phyloP scores from a whole-genome alignment of 2,797 vertebrate genomes.

The Siniperca obscura region DNA sequence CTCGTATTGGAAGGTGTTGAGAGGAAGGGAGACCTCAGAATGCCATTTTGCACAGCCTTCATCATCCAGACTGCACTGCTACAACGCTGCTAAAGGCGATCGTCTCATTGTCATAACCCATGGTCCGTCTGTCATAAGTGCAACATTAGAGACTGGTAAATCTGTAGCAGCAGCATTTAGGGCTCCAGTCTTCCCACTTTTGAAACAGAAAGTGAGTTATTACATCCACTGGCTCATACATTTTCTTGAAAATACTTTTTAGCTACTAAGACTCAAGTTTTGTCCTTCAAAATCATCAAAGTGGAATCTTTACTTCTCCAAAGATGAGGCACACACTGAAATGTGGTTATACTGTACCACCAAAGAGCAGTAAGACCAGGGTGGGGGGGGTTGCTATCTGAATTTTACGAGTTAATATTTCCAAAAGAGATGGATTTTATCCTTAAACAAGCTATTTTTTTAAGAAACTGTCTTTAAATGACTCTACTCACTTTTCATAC shows the following conservation, averaged over 20 bases:
- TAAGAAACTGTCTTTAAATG: slow-evolving; percentile 49
- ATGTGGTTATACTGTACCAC: slow-evolving; percentile 47
- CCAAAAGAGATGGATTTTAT: slow-evolving; percentile 51
- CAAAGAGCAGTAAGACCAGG: slow-evolving; percentile 48
- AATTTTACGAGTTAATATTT: slow-evolving; percentile 62
- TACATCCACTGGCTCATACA: slow-evolving; percentile 30
- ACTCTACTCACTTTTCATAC: slow-evolving; percentile 67
- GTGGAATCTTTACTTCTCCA: slow-evolving; percentile 48
- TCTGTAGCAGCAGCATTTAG: slow-evolving; percentile 53
- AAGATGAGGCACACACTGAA: slow-evolving; percentile 56
- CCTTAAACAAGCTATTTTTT: slow-evolving; percentile 73
- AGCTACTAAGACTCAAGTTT: slow-evolving; percentile 57
- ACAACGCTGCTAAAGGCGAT: slow-evolving; percentile 66
- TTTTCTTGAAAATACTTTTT: slow-evolving; percentile 70
- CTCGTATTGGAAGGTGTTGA: slow-evolving; percentile 5
- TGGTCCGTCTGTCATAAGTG: slow-evolving; percentile 51
- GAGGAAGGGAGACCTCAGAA: slow-evolving; percentile 44
- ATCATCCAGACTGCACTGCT: slow-evolving; percentile 65
- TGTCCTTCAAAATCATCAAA: slow-evolving; percentile 35
- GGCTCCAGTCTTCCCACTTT: slow-evolving; percentile 67
- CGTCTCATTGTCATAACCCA: slow-evolving; percentile 53
- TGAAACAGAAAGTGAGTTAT: slow-evolving; percentile 41
- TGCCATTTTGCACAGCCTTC: slow-evolving; percentile 78
- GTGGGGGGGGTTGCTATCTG: slow-evolving; percentile 10
- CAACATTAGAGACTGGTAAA: slow-evolving; percentile 55